Percentiles rank a stretch among this genome's conserved stretches.
These are phyloP conservation scores for Carassius auratus DNA, from an alignment of 2,113 vertebrate species.

Conservation along the genomic window DNA sequence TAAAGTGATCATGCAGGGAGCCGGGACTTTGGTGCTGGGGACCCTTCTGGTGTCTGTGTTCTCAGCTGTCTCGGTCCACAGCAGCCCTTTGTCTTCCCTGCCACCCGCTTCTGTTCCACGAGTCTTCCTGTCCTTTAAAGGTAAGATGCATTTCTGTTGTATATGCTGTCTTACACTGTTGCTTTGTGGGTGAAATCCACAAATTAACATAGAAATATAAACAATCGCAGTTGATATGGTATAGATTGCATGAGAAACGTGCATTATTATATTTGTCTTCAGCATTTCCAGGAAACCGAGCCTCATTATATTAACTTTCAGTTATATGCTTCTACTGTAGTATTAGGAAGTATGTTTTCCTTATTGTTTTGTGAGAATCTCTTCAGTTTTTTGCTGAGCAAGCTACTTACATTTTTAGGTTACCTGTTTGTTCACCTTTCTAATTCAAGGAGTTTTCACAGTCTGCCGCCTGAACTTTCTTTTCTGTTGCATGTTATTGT, in stretches of 20 bases:
- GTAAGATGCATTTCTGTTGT: slow-evolving; percentile 62
- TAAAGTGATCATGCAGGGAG: slow-evolving; percentile 44
- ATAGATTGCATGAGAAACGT: slow-evolving; percentile 36
- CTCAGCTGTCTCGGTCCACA: slow-evolving; percentile 61
- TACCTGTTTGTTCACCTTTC: slow-evolving; percentile 39
- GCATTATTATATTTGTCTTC: slow-evolving; percentile 36
- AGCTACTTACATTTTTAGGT: background rate
- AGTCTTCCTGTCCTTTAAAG: slow-evolving; percentile 82
- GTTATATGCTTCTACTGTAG: background rate
- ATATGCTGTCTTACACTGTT: background rate
- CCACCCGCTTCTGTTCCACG: slow-evolving; percentile 73
- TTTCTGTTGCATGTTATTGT: slow-evolving; percentile 39
- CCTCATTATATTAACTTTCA: background rate
- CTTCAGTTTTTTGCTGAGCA: slow-evolving; percentile 38
- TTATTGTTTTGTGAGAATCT: slow-evolving; percentile 25
- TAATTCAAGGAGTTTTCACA: slow-evolving; percentile 26
- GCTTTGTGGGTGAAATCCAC: slow-evolving; percentile 21
- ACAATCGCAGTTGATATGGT: background rate
- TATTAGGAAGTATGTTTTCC: background rate
- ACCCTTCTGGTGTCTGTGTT: slow-evolving; percentile 70
- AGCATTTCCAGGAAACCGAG: slow-evolving; percentile 35
- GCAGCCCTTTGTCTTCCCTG: slow-evolving; percentile 59
- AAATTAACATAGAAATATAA: slow-evolving; percentile 26
- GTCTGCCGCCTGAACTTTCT: slow-evolving; percentile 22
- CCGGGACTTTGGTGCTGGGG: slow-evolving; percentile 49